These are phyloP conservation scores for Penaeus vannamei DNA, from an alignment of 1,140 invertebrate species.

Conservation along the genomic window DNA sequence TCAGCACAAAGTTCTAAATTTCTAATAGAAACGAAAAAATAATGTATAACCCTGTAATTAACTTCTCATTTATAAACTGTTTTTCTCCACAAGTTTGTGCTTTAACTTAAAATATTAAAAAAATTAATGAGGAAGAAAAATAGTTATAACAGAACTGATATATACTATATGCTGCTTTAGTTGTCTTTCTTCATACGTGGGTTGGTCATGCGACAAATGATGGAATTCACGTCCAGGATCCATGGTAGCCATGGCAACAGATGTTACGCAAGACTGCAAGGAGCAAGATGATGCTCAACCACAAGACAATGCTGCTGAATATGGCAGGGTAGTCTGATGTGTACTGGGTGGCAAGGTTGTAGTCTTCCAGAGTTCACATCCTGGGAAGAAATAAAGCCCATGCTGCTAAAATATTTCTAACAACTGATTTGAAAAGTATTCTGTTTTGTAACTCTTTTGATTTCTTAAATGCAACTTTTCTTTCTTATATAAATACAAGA, in stretches of 20 bases:
- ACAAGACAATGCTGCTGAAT: slow-evolving; percentile 95
- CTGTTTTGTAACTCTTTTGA: too few relatives aligned
- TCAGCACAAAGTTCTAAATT: too few relatives aligned
- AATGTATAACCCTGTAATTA: too few relatives aligned
- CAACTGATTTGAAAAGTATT: too few relatives aligned
- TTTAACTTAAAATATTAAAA: too few relatives aligned
- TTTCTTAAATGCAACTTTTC: neutral
- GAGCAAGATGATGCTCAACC: slow-evolving; percentile 85
- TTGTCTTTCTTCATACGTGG: slow-evolving; percentile 96
- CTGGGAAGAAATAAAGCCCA: slow-evolving; percentile 5
- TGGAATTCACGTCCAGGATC: slow-evolving; percentile 97
- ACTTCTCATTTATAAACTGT: too few relatives aligned
- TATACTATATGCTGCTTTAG: slow-evolving; percentile 74
- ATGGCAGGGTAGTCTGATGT: slow-evolving; percentile 83
- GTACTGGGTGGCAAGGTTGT: slow-evolving; percentile 76
- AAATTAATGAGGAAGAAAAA: too few relatives aligned
- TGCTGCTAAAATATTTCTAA: too few relatives aligned
- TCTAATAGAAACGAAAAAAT: too few relatives aligned
- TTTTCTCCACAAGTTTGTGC: too few relatives aligned
- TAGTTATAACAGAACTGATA: too few relatives aligned
- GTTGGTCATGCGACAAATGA: slow-evolving; percentile 98
- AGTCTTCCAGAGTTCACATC: neutral
- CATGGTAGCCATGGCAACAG: slow-evolving; percentile 90
- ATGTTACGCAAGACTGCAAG: slow-evolving; percentile 86
- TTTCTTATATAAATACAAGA: neutral